These are phyloP conservation scores for Pseudochaenichthys georgianus DNA, from an alignment of 2,797 vertebrate species.

Conservation along the genomic window DNA sequence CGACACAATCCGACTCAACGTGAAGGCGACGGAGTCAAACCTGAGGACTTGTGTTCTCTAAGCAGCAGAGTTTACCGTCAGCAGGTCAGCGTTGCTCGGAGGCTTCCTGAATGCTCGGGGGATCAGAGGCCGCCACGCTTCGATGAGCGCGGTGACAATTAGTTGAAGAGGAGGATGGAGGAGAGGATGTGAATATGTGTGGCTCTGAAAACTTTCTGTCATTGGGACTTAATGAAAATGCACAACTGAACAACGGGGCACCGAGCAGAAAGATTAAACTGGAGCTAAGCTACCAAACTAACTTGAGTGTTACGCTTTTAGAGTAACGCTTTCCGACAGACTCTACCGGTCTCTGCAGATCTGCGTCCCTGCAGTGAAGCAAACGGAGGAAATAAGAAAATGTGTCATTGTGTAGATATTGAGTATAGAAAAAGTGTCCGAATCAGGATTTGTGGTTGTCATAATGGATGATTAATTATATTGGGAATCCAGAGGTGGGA, in stretches of 20 bases:
- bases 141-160: conserved; percentile 67
- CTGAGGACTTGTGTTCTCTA: conserved; percentile 34
- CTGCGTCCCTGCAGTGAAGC: conserved; percentile 48
- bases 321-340: conserved; percentile 51
- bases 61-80: conserved; percentile 54
- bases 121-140: conserved; percentile 44
- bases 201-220: conserved; percentile 38
- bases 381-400: no score
- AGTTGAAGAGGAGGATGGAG: conserved; percentile 57
- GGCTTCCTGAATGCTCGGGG: conserved; percentile 40
- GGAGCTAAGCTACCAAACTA: conserved; percentile 62
- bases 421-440: no score
- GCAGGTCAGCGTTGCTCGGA: conserved; percentile 43
- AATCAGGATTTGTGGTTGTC: no score
- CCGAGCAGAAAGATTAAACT: conserved; percentile 71
- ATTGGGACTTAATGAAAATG: conserved; percentile 72
- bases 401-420: no score
- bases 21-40: conserved; percentile 37
- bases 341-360: conserved; percentile 55
- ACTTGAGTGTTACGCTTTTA: conserved; percentile 66
- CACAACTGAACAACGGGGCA: conserved; percentile 59
- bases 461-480: no score
- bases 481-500: no score
- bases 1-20: conserved; percentile 53
- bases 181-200: neutral